These are phyloP conservation scores for Macrochelys suwanniensis DNA, from an alignment of 2,797 vertebrate genomes.

Conservation along the genomic window DNA sequence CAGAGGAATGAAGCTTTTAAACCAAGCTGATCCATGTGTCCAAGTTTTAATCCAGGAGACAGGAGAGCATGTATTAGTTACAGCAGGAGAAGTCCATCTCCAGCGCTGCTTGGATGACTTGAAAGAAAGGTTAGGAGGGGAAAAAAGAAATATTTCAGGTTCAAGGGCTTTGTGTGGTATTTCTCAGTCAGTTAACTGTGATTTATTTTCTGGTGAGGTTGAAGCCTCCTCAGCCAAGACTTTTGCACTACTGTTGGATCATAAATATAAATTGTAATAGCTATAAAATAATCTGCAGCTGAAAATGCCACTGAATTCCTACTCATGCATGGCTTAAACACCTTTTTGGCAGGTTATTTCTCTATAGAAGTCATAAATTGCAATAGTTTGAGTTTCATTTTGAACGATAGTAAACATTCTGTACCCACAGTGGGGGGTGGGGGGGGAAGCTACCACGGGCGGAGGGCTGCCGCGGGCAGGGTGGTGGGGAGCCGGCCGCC, in stretches of 20 bases:
- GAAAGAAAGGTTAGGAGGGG: conserved; percentile 87
- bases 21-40: conserved; percentile 97
- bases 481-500: no score
- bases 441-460: no score
- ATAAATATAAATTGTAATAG: conserved; percentile 55
- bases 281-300: conserved; percentile 41
- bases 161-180: conserved; percentile 33
- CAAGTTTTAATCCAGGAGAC: conserved; percentile 97
- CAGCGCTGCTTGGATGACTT: conserved; percentile 97
- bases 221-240: background rate
- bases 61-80: conserved; percentile 96
- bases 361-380: conserved; percentile 17
- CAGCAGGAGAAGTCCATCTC: conserved; percentile 96
- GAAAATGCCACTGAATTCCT: conserved; percentile 7
- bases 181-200: conserved; percentile 25
- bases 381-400: background rate
- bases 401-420: background rate
- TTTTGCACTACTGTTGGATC: background rate
- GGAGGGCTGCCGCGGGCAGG: no score
- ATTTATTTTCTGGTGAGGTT: conserved; percentile 51
- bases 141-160: conserved; percentile 38
- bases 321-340: background rate
- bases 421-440: background rate
- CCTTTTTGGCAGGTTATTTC: background rate
- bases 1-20: conserved; percentile 94